phyloP scores from a whole-genome alignment of 2,113 vertebrate genomes.

The Pelvicachromis taeniatus region DNA sequence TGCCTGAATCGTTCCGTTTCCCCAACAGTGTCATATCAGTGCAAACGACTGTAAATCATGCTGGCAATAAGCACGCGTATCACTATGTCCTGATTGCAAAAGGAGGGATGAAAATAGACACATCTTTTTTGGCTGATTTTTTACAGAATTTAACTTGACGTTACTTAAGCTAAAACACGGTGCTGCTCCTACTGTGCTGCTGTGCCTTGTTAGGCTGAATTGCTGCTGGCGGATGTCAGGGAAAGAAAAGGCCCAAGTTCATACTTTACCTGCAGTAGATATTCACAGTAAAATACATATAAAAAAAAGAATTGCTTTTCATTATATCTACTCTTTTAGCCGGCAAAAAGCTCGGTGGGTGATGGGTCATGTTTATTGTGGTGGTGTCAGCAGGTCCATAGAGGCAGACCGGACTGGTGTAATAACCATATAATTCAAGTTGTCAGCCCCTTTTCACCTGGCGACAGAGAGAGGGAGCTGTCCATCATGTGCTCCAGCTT shows the following conservation, averaged over 20 bases:
- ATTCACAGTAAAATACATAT: neutral
- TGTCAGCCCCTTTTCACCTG: slow-evolving; percentile 58
- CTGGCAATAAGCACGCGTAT: neutral
- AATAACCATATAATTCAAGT: slow-evolving; percentile 63
- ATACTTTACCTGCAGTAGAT: neutral
- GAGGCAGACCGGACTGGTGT: slow-evolving; percentile 15
- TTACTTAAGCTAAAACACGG: neutral
- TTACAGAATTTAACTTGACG: neutral
- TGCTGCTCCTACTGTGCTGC: neutral
- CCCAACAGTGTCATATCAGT: neutral
- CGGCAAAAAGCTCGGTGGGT: slow-evolving; percentile 18
- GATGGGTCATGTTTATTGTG: slow-evolving; percentile 59
- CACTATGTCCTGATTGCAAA: neutral
- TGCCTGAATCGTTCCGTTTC: neutral
- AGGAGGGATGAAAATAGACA: neutral
- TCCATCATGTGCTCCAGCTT: slow-evolving; percentile 27
- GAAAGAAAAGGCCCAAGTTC: neutral
- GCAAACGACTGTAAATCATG: neutral
- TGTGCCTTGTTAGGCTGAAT: neutral
- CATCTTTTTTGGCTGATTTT: neutral
- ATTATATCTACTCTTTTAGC: neutral
- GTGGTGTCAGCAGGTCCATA: slow-evolving; percentile 43
- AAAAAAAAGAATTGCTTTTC: slow-evolving; percentile 25
- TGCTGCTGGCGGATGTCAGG: neutral
- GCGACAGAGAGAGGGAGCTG: slow-evolving; percentile 43